These are phyloP conservation scores for Agrochola macilenta DNA, from an alignment of 2,888 invertebrate species.

Conservation along the genomic window DNA sequence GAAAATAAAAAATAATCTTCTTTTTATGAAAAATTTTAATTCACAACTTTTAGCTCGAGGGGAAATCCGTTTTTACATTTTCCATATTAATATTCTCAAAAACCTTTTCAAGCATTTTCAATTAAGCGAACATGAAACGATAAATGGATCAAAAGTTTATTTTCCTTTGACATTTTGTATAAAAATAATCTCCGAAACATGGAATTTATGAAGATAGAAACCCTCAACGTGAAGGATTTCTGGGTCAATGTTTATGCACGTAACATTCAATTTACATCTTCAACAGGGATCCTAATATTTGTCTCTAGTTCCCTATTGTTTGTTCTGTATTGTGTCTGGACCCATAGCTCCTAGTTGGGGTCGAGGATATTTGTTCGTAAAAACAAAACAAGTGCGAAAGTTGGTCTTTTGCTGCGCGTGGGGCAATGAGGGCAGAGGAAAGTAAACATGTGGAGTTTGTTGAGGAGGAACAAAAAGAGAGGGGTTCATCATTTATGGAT, in stretches of 20 bases:
- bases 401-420: slow-evolving; percentile 38
- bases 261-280: slow-evolving; percentile 30
- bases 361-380: slow-evolving; percentile 56
- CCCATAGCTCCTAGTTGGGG: slow-evolving; percentile 25
- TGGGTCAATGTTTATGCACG: slow-evolving; percentile 13
- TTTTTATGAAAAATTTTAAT: no score
- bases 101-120: no score
- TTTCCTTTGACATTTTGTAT: background rate
- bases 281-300: slow-evolving; percentile 46
- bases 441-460: slow-evolving; percentile 25
- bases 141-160: background rate
- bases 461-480: slow-evolving; percentile 23
- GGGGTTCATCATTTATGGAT: background rate
- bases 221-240: background rate
- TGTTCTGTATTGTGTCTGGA: slow-evolving; percentile 46
- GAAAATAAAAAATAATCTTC: no score
- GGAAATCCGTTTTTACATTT: no score
- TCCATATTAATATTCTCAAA: no score
- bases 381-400: slow-evolving; percentile 59
- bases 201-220: background rate
- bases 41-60: no score
- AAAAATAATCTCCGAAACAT: background rate
- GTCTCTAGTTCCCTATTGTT: slow-evolving; percentile 50
- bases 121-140: background rate
- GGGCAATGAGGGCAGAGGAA: slow-evolving; percentile 36